Evolutionary conservation across 2,888 invertebrate species (phyloP).

Genomic region (Ceramica pisi): DNA sequence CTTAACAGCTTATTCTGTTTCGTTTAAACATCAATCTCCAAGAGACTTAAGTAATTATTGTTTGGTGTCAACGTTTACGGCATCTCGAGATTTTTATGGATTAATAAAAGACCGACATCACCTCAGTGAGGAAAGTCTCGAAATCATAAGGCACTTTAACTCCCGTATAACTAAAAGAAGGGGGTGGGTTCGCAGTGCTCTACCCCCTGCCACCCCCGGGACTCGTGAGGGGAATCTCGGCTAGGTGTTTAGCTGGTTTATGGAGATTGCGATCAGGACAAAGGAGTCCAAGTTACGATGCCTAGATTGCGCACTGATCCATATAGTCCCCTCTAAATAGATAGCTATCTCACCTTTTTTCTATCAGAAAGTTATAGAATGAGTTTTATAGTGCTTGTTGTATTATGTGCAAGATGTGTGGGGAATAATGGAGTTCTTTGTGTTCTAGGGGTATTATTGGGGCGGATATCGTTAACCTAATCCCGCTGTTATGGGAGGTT

Average conservation of each 20-base stretch:
- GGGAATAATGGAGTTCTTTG: conserved; percentile 48
- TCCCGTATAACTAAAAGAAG: conserved; percentile 79
- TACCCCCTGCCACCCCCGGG: conserved; percentile 62
- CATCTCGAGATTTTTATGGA: conserved; percentile 78
- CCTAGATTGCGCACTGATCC: conserved; percentile 85
- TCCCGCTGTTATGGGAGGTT: conserved; percentile 18
- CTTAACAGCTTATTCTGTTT: conserved; percentile 49
- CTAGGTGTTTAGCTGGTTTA: conserved; percentile 90
- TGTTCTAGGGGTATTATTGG: conserved; percentile 30
- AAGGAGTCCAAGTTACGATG: conserved; percentile 86
- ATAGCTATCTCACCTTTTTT: conserved; percentile 72
- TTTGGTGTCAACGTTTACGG: conserved; percentile 74
- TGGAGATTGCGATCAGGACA: conserved; percentile 90
- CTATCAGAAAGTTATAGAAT: conserved; percentile 72
- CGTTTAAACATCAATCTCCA: conserved; percentile 42
- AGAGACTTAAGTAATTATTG: conserved; percentile 71
- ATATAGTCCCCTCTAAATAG: conserved; percentile 77
- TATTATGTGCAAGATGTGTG: conserved; percentile 42
- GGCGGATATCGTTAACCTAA: conserved; percentile 43
- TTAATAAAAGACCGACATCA: conserved; percentile 81
- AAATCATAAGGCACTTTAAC: conserved; percentile 86
- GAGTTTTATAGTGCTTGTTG: conserved; percentile 65
- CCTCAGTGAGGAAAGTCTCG: conserved; percentile 75
- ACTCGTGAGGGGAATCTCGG: conserved; percentile 82
- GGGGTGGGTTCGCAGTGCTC: conserved; percentile 63